Evolutionary conservation across 2,113 vertebrate genomes (phyloP).

Genomic region (Cavia aperea): DNA sequence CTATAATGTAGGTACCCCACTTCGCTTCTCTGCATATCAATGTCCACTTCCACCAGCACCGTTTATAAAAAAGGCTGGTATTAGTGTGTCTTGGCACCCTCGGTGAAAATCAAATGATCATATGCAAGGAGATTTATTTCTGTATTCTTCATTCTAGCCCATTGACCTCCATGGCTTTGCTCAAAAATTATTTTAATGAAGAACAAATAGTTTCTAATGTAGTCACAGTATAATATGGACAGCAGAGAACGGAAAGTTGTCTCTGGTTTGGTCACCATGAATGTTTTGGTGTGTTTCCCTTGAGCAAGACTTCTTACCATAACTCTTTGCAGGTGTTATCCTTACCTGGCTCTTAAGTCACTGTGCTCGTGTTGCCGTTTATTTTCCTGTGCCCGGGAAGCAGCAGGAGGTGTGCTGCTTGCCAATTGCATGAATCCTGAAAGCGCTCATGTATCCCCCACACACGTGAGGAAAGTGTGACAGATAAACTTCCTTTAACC

Average conservation of each 20-base stretch:
- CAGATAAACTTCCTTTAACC: not conserved
- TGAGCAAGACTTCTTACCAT: not conserved
- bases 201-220: not conserved
- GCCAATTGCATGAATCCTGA: not conserved
- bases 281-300: slow-evolving; percentile 11
- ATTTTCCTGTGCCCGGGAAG: not conserved
- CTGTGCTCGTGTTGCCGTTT: not conserved
- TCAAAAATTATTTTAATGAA: not conserved
- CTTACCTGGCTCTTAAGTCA: not conserved
- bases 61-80: not conserved
- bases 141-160: not conserved
- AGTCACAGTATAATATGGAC: not conserved
- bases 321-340: not conserved
- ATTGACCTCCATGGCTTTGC: not conserved
- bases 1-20: not conserved
- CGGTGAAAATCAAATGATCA: not conserved
- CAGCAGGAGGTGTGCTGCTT: not conserved
- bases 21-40: not conserved
- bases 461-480: not conserved
- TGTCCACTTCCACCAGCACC: not conserved
- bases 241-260: not conserved
- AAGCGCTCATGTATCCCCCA: not conserved
- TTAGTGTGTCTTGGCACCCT: not conserved
- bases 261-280: not conserved
- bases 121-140: not conserved